Percentiles rank a stretch among this genome's conserved stretches.
Conservation (phyloP, 2,797 vertebrate species). For the Spondyliosoma cantharus region DNA sequence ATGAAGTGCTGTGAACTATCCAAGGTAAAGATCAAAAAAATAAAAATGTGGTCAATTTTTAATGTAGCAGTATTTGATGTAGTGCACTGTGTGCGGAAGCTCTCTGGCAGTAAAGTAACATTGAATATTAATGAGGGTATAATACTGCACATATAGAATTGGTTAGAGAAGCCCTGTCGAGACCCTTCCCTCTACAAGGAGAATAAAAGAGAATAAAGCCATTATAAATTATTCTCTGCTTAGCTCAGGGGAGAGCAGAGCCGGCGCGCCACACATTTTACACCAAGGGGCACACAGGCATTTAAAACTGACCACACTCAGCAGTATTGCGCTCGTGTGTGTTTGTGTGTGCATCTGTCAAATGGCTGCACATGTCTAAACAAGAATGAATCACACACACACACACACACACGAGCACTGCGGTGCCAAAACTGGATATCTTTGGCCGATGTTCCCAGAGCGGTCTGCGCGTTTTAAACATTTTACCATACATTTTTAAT, state of each 20-base stretch:
- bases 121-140: slow-evolving; percentile 80
- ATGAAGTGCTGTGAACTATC: slow-evolving; percentile 43
- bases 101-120: slow-evolving; percentile 71
- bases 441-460: slow-evolving; percentile 55
- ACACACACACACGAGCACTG: slow-evolving; percentile 11
- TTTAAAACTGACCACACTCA: slow-evolving; percentile 46
- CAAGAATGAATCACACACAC: slow-evolving; percentile 29
- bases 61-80: slow-evolving; percentile 72
- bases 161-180: slow-evolving; percentile 71
- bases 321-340: slow-evolving; percentile 19
- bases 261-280: slow-evolving; percentile 34
- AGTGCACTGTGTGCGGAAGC: slow-evolving; percentile 58
- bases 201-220: slow-evolving; percentile 60
- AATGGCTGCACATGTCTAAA: slow-evolving; percentile 51
- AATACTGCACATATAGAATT: slow-evolving; percentile 67
- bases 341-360: slow-evolving; percentile 35
- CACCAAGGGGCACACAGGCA: slow-evolving; percentile 12
- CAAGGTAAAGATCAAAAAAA: slow-evolving; percentile 61
- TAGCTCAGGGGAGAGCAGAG: slow-evolving; percentile 36
- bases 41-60: slow-evolving; percentile 73
- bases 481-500: slow-evolving; percentile 78
- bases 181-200: slow-evolving; percentile 60
- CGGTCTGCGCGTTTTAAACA: slow-evolving; percentile 65
- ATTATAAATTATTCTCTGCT: slow-evolving; percentile 71
- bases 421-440: slow-evolving; percentile 48